phyloP scores from a whole-genome alignment of 2,113 vertebrate species.

The Eleginops maclovinus region DNA sequence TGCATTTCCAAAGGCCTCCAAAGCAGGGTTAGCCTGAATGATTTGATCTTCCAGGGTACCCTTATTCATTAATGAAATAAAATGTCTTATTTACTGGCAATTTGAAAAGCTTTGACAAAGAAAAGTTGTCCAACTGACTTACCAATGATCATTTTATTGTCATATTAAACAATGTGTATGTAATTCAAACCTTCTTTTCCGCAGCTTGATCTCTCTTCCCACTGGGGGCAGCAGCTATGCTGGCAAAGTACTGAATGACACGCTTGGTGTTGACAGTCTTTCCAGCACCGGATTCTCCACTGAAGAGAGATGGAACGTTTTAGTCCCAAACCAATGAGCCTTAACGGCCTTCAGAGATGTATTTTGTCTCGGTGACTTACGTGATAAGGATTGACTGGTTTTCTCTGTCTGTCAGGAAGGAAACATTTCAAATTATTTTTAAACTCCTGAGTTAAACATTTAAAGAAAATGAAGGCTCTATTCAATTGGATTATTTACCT shows the following conservation, averaged over 20 bases:
- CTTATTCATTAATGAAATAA: too few relatives aligned
- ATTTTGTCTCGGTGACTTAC: too few relatives aligned
- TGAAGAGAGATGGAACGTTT: slow-evolving; percentile 58
- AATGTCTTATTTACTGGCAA: too few relatives aligned
- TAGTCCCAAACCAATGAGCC: not conserved
- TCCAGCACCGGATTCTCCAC: slow-evolving; percentile 95
- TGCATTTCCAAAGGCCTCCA: slow-evolving; percentile 91
- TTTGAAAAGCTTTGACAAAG: not conserved
- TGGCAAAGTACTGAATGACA: slow-evolving; percentile 95
- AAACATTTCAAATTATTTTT: too few relatives aligned
- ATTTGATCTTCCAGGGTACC: slow-evolving; percentile 90
- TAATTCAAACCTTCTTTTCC: slow-evolving; percentile 85
- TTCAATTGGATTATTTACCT: slow-evolving; percentile 71
- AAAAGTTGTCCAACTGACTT: not conserved
- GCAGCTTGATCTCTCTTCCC: slow-evolving; percentile 87
- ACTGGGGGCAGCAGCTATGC: slow-evolving; percentile 85
- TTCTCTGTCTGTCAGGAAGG: slow-evolving; percentile 82
- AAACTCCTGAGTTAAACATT: accelerated
- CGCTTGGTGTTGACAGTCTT: slow-evolving; percentile 96
- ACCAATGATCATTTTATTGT: not conserved
- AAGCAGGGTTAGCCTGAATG: slow-evolving; percentile 87
- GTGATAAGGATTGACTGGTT: slow-evolving; percentile 81
- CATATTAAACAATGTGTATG: not conserved
- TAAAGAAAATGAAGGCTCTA: not conserved
- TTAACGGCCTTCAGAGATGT: not conserved